phyloP scores from a whole-genome alignment of 2,113 vertebrate species.

The Tachycineta bicolor region DNA sequence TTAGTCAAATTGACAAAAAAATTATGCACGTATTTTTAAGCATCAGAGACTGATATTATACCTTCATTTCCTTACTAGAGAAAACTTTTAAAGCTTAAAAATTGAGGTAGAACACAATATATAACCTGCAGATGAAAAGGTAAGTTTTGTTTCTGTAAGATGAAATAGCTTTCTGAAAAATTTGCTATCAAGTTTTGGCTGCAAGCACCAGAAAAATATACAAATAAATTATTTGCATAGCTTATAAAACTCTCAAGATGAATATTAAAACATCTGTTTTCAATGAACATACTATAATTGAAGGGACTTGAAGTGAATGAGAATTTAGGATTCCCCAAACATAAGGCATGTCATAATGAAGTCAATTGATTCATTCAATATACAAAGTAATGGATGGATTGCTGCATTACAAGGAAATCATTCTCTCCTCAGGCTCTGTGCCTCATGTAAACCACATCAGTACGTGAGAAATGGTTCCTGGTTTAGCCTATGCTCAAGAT shows the following conservation, averaged over 20 bases:
- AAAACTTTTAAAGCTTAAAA: background rate
- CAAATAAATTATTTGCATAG: constrained; percentile 76
- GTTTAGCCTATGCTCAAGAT: constrained; percentile 12
- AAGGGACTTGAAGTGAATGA: constrained; percentile 70
- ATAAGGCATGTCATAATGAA: constrained; percentile 63
- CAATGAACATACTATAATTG: constrained; percentile 70
- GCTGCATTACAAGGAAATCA: constrained; percentile 24
- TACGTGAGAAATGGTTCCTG: constrained; percentile 44
- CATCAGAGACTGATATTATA: background rate
- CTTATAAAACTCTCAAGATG: constrained; percentile 66
- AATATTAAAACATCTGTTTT: constrained; percentile 76
- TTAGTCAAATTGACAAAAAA: background rate
- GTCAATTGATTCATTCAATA: constrained; percentile 54
- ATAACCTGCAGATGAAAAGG: background rate
- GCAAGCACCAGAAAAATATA: constrained; percentile 61
- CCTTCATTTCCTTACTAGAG: background rate
- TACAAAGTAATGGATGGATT: constrained; percentile 45
- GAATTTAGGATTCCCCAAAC: constrained; percentile 63
- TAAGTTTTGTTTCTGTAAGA: constrained; percentile 33
- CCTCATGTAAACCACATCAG: constrained; percentile 38
- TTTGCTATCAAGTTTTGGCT: constrained; percentile 61
- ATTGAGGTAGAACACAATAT: background rate
- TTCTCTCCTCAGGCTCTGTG: constrained; percentile 11
- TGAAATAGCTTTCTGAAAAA: constrained; percentile 64
- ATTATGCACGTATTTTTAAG: background rate